phyloP scores from a whole-genome alignment of 1,140 invertebrate genomes.

The Dendroctonus ponderosae region DNA sequence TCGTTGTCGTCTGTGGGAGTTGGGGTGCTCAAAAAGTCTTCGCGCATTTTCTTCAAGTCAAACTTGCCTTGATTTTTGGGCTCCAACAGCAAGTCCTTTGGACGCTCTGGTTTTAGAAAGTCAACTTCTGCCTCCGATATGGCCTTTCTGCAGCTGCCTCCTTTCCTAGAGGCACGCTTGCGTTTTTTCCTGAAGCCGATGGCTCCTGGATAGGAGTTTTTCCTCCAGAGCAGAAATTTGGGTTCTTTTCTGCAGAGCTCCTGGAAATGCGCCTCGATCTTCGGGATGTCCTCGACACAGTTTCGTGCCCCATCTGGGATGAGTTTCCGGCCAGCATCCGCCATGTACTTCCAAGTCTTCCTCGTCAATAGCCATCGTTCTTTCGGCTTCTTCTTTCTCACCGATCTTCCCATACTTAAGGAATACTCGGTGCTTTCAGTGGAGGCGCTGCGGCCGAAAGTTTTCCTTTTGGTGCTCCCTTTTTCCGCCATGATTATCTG shows the following conservation, averaged over 20 bases:
- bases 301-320: conserved; percentile 74
- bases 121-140: conserved; percentile 64
- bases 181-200: conserved; percentile 58
- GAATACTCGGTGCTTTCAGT: conserved; percentile 47
- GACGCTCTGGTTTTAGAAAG: conserved; percentile 49
- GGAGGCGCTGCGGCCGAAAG: conserved; percentile 44
- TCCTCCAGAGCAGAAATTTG: conserved; percentile 76
- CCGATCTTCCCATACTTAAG: conserved; percentile 54
- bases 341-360: conserved; percentile 89
- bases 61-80: conserved; percentile 60
- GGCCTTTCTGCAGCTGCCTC: conserved; percentile 64
- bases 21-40: conserved; percentile 60
- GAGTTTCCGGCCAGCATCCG: conserved; percentile 79
- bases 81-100: conserved; percentile 55
- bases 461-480: conserved; percentile 39
- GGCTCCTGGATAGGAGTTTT: conserved; percentile 73
- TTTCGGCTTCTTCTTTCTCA: conserved; percentile 59
- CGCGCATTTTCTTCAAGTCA: conserved; percentile 64
- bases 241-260: conserved; percentile 75
- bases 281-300: conserved; percentile 69
- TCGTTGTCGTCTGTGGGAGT: conserved; percentile 32
- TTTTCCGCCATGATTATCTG: conserved; percentile 41
- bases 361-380: conserved; percentile 83
- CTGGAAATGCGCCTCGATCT: conserved; percentile 81
- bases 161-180: conserved; percentile 58